Evolutionary conservation across 2,888 invertebrate species (phyloP), one percentile per base, ranked within the genome.

Genomic region (Eustalomyia histrio): DNA sequence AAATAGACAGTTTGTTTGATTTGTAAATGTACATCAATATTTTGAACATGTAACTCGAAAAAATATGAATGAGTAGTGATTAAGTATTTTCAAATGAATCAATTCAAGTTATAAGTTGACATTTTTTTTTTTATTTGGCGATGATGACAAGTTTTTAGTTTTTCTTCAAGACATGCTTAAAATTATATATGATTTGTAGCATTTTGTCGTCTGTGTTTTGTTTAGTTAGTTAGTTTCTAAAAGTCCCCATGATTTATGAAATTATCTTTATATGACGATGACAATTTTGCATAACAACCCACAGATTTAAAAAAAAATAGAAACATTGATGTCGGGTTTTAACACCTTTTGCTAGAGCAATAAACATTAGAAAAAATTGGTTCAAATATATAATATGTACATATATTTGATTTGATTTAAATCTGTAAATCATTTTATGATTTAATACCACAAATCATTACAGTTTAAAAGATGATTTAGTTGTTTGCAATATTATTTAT

Each of bases 361-460:
- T 29, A 29, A 29, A 17, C 24, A 24, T 9, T n/a, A 55, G 24
- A 55, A 18, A 29, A 21, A 63, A 63, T 24, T 33, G 33, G 29
- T 64, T 50, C 47, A 52, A 64, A 64, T 50, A 55, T n/a, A n/a
- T n/a, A 6, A 4, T 29, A 29, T 29, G 29, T 29, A 21, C 21
- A 21, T 7, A 6, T 29, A 29, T 29, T 1, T 29, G 29, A 29
- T 24, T 65, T 65, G 35, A 39, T n/a, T 67, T 57, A 21, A 33
- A 69, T 47, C 67, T 71, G 61, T 63, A 57, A 75, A 75, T 80
- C 71, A 67, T 61, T 60, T 71, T 60, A 24, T 63, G 71, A 75
- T 75, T 79, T 75, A 75, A 75, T 75, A 67, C 61, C 55, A 74
- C 64, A 75, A 79, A 79, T 69, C 68, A 65, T 53, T 72, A 73